phyloP scores from a whole-genome alignment of 2,888 invertebrate species.

The Ypsolopha sequella region DNA sequence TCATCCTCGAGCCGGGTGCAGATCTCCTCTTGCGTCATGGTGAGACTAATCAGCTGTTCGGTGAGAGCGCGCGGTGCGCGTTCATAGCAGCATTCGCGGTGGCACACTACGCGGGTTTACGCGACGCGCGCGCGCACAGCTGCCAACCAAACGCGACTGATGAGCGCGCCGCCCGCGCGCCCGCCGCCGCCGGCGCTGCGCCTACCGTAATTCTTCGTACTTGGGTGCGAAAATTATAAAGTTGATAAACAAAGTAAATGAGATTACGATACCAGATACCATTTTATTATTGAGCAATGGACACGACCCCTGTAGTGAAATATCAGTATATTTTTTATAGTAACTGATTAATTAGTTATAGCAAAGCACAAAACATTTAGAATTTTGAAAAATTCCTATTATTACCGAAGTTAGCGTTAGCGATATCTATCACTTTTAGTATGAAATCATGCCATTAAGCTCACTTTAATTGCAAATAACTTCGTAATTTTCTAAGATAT shows the following conservation, averaged over 20 bases:
- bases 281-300: too few species aligned
- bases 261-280: too few species aligned
- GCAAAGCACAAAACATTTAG: too few species aligned
- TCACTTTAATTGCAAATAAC: too few species aligned
- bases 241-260: neutral
- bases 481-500: too few species aligned
- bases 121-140: conserved; percentile 30
- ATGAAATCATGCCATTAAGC: too few species aligned
- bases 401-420: too few species aligned
- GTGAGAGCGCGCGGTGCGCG: conserved; percentile 33
- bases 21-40: conserved; percentile 56
- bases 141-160: conserved; percentile 24
- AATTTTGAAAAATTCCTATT: too few species aligned
- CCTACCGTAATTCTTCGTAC: neutral
- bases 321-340: too few species aligned
- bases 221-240: neutral
- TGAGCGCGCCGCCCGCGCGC: conserved; percentile 11
- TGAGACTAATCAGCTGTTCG: conserved; percentile 15
- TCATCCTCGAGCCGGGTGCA: conserved; percentile 40
- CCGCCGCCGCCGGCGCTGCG: neutral
- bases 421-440: too few species aligned
- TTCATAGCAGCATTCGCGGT: conserved; percentile 39
- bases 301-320: too few species aligned
- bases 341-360: too few species aligned
- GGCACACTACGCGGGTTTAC: neutral